Evolutionary conservation across 1,140 invertebrate genomes (phyloP).

Genomic region (Halyomorpha halys): DNA sequence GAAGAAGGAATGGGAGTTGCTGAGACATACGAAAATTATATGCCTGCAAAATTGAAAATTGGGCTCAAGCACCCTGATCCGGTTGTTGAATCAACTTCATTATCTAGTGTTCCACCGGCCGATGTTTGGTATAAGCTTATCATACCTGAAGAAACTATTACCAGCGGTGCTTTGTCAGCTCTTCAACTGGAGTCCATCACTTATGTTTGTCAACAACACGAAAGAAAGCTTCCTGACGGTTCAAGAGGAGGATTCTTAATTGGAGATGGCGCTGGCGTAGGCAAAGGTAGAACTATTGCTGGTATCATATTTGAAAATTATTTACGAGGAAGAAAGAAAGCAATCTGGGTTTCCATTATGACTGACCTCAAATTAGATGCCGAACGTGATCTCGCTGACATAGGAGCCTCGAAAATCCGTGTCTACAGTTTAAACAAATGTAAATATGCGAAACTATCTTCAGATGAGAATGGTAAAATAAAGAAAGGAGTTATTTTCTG

Average conservation of each 20-base stretch:
- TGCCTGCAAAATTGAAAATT: slow-evolving; percentile 90
- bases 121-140: slow-evolving; percentile 84
- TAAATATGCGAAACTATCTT: slow-evolving; percentile 93
- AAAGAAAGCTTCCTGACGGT: slow-evolving; percentile 79
- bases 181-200: slow-evolving; percentile 93
- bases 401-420: slow-evolving; percentile 82
- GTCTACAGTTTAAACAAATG: slow-evolving; percentile 88
- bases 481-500: slow-evolving; percentile 95
- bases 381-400: slow-evolving; percentile 90
- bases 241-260: slow-evolving; percentile 91
- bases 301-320: slow-evolving; percentile 99
- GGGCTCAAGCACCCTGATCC: slow-evolving; percentile 95
- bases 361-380: slow-evolving; percentile 98
- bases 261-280: slow-evolving; percentile 97
- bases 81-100: slow-evolving; percentile 96
- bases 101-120: slow-evolving; percentile 90
- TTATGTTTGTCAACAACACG: slow-evolving; percentile 93
- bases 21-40: slow-evolving; percentile 96
- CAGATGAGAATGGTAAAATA: slow-evolving; percentile 78
- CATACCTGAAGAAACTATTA: slow-evolving; percentile 76
- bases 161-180: slow-evolving; percentile 78
- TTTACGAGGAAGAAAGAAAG: slow-evolving; percentile 79
- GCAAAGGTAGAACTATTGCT: slow-evolving; percentile 96
- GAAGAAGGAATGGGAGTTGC: slow-evolving; percentile 97
- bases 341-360: slow-evolving; percentile 96